A percentile compares a stretch with the other conserved stretches of the same genome.
phyloP scores from a whole-genome alignment of 2,888 invertebrate species.

The Leptopterna dolabrata region DNA sequence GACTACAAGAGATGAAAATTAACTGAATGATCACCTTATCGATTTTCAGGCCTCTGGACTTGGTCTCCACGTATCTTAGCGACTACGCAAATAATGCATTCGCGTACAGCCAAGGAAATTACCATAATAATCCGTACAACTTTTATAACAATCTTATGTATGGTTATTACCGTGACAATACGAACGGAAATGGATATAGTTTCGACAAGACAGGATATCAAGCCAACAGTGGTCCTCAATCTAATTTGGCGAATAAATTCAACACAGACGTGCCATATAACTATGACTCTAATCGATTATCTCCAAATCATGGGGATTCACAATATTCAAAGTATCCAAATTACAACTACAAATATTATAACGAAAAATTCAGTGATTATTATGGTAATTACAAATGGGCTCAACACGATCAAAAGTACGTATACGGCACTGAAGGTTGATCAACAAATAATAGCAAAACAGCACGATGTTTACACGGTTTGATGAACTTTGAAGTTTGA shows the following conservation, averaged over 20 bases:
- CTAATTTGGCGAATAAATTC: background rate
- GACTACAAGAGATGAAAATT: background rate
- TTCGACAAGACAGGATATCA: background rate
- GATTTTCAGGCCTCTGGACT: slow-evolving; percentile 39
- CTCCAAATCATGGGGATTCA: background rate
- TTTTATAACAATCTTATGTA: background rate
- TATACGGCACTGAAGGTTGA: background rate
- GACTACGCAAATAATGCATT: slow-evolving; percentile 25
- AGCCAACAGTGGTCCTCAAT: background rate
- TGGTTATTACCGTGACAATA: slow-evolving; percentile 15
- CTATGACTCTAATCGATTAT: background rate
- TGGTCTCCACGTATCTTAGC: slow-evolving; percentile 19
- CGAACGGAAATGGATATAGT: background rate
- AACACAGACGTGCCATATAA: background rate
- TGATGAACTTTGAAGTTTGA: background rate
- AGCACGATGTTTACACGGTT: background rate
- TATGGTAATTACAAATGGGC: slow-evolving; percentile 17
- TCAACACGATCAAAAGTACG: slow-evolving; percentile 31
- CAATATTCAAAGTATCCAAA: background rate
- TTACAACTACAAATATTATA: background rate
- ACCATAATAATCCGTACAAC: slow-evolving; percentile 12
- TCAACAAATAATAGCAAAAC: background rate
- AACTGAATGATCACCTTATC: background rate
- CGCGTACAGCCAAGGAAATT: background rate
- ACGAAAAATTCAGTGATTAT: background rate